phyloP scores from a whole-genome alignment of 2,797 vertebrate genomes.

The Lepus oiostolus region DNA sequence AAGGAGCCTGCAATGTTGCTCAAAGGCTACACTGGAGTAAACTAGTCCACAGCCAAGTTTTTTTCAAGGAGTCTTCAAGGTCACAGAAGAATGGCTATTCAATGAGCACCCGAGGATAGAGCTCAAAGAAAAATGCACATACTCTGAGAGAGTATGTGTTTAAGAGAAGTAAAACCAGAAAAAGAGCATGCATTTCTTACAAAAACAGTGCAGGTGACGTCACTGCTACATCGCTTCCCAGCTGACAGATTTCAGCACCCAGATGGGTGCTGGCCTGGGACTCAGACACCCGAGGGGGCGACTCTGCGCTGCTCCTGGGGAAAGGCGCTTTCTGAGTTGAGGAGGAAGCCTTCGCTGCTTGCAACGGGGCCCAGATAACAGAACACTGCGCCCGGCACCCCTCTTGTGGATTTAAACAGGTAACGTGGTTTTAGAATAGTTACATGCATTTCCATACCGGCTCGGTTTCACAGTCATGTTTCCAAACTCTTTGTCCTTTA shows the following conservation, averaged over 20 bases:
- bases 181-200: neutral
- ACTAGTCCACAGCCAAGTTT: neutral
- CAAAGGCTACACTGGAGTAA: constrained; percentile 2
- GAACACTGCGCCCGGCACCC: neutral
- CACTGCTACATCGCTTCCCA: neutral
- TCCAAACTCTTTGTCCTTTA: neutral
- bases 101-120: neutral
- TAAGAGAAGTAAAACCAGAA: constrained; percentile 36
- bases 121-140: constrained; percentile 28
- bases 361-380: neutral
- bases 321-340: neutral
- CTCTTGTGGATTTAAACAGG: neutral
- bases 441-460: neutral
- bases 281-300: neutral
- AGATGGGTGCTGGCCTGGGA: neutral
- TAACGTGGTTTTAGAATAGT: neutral
- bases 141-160: neutral
- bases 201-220: constrained; percentile 3
- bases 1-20: neutral
- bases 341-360: neutral
- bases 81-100: neutral
- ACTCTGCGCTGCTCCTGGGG: neutral
- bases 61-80: constrained; percentile 36
- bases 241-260: neutral
- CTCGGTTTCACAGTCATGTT: neutral